Conservation (phyloP, 2,797 vertebrate species). For the Selene dorsalis region DNA sequence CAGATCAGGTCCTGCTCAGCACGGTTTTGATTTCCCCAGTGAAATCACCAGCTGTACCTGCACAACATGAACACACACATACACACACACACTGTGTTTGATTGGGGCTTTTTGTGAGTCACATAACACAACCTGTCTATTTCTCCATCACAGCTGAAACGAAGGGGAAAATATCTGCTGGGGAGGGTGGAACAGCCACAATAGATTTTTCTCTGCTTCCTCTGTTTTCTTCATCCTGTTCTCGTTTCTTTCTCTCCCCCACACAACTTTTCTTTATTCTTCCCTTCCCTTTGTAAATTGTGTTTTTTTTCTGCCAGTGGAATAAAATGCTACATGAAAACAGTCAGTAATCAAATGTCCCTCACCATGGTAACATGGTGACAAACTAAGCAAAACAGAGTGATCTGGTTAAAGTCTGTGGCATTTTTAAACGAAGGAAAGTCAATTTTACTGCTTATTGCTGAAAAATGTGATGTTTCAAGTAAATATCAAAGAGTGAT, state of each 20-base stretch:
- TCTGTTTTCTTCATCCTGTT: slow-evolving; percentile 14
- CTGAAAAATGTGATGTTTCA: neutral
- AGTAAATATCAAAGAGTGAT: slow-evolving; percentile 24
- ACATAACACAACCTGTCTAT: slow-evolving; percentile 58
- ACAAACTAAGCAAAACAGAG: slow-evolving; percentile 23
- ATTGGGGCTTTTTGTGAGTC: slow-evolving; percentile 66
- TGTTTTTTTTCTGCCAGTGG: neutral
- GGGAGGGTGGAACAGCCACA: slow-evolving; percentile 31
- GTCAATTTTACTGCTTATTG: slow-evolving; percentile 3
- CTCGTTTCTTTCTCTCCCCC: slow-evolving; percentile 10
- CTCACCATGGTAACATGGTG: slow-evolving; percentile 28
- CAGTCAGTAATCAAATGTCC: slow-evolving; percentile 14
- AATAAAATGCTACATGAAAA: slow-evolving; percentile 35
- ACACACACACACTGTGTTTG: slow-evolving; percentile 48
- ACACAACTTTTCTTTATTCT: slow-evolving; percentile 30
- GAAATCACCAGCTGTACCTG: slow-evolving; percentile 74
- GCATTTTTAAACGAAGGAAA: slow-evolving; percentile 35
- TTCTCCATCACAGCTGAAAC: slow-evolving; percentile 58
- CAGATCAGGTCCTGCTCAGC: slow-evolving; percentile 67
- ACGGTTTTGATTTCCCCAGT: slow-evolving; percentile 71
- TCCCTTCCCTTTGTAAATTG: slow-evolving; percentile 19
- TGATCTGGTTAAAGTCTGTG: slow-evolving; percentile 16
- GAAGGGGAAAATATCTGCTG: slow-evolving; percentile 48
- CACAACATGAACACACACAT: slow-evolving; percentile 21
- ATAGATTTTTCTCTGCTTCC: slow-evolving; percentile 36